Base-by-base conservation (phyloP, 2,888 invertebrate genomes). In the Rhodophaea formosa region DNA sequence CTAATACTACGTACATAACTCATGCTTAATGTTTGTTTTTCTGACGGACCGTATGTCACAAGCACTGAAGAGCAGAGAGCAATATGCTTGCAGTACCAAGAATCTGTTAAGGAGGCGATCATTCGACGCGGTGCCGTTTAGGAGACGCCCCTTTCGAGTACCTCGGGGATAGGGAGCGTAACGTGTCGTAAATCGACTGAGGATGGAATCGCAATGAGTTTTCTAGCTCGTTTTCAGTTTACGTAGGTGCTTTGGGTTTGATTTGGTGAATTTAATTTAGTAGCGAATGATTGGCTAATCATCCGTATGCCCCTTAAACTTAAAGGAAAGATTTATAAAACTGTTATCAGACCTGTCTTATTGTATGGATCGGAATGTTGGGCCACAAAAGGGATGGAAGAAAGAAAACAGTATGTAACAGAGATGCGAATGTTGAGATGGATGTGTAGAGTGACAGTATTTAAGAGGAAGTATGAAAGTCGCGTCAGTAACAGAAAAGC, bases 101-200 rank as follows among this genome's bases (percentile, higher is more conserved):
- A 76, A 79, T 79, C 78, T 77, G 79, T 77, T 78, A 79, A 77
- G 74, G 80, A 77, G 75, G 71, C 78, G 79, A 83, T 82, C 81
- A 79, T 72, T 79, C 77, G 75, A 75, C 71, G 70, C 75, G 74
- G 70, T 64, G 70, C 68, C 79, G 77, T 79, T 82, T 75, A 78
- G 75, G 72, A 70, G 71, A 81, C 84, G 83, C 84, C 84, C 70
- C 74, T 82, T 82, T 77, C 82, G 78, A 77, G 79, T 83, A 79
- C 82, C 73, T 71, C 29, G 16, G n/a, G 62, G 55, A 58, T 60
- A 58, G 54, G 39, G 59, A 52, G 56, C 62, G 63, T 59, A 64
- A 67, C 66, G 66, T 63, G 65, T 63, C 74, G 69, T 74, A 74
- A 77, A 79, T 80, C 79, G 75, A 72, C 68, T 63, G 67, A 51